phyloP scores from a whole-genome alignment of 2,113 vertebrate species.

The Herpetotheres cachinnans region DNA sequence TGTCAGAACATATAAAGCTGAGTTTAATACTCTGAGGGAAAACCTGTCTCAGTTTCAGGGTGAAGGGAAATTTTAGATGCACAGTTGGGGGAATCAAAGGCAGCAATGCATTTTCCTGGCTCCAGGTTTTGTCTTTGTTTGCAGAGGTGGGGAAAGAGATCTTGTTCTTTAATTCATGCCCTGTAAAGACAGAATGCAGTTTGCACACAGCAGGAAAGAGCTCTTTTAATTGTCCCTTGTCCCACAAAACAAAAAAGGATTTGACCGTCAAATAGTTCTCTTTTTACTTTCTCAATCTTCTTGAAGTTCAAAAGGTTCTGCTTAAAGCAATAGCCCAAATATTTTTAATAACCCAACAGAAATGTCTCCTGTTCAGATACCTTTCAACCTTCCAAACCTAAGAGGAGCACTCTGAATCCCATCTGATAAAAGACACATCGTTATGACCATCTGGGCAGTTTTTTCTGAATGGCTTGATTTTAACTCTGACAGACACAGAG shows the following conservation, averaged over 20 bases:
- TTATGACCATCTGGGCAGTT: neutral
- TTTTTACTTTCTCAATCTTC: neutral
- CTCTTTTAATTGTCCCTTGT: neutral
- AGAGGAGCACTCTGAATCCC: neutral
- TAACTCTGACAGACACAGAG: neutral
- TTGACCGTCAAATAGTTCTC: neutral
- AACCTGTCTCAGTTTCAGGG: neutral
- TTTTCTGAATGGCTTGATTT: neutral
- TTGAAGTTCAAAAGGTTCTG: neutral
- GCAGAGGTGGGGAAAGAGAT: neutral
- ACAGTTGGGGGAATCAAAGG: neutral
- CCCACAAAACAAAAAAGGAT: neutral
- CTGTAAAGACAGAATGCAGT: neutral
- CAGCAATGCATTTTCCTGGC: neutral
- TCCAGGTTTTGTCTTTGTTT: neutral
- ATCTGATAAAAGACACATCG: neutral
- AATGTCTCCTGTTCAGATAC: neutral
- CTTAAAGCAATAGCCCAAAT: neutral
- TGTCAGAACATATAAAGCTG: neutral
- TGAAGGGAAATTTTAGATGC: neutral
- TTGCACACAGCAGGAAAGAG: neutral
- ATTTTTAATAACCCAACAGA: neutral
- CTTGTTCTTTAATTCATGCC: neutral
- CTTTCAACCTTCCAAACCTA: neutral
- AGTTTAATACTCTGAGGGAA: neutral